Base-by-base conservation (phyloP, 2,888 invertebrate species). In the Oasisia sp. region DNA sequence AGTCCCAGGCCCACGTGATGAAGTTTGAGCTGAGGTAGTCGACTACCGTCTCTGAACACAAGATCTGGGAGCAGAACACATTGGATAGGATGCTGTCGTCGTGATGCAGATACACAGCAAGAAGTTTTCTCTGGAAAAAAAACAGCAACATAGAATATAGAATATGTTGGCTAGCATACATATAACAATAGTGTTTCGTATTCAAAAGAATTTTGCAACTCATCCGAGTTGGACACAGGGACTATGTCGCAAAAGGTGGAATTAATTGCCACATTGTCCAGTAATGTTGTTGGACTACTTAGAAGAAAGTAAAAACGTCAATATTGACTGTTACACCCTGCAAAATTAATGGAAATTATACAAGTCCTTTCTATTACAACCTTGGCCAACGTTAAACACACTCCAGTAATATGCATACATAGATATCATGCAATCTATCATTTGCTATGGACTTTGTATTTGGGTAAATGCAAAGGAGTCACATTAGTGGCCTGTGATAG, bases 1-100 rank as follows among this genome's bases (percentile, higher is more conserved):
- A 97, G 96, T 99, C 99, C 99, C 99, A 99, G 93, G 99, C 99
- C 97, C 99, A 99, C 2, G 99, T 97, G 91, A 99, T 97, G 96
- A 99, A 99, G 97, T 99, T 98, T 92, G 97, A 98, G 92, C 98
- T 97, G 91, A 99, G 97, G 93, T 98, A 98, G 96, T 98, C 98
- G 95, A 99, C 97, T 92, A 99, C 98, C 32, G 98, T 98, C 95
- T 99, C 99, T 95, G 98, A 98, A 96, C 99, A 99, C 94, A 99
- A 97, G 93, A 99, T 97, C 96, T 99, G 98, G 92, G 99, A 98
- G 97, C 99, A 99, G 97, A 99, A 99, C 94, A 99, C 99, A 97
- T 99, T 99, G 89, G 99, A 98, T 94, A 99, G 97, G 92, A 99
- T 98, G 94, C 99, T 99, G 94, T 97, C 97, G 96, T 99, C 99